These are phyloP conservation scores for Anabas testudineus DNA, from an alignment of 2,797 vertebrate genomes.

Conservation along the genomic window DNA sequence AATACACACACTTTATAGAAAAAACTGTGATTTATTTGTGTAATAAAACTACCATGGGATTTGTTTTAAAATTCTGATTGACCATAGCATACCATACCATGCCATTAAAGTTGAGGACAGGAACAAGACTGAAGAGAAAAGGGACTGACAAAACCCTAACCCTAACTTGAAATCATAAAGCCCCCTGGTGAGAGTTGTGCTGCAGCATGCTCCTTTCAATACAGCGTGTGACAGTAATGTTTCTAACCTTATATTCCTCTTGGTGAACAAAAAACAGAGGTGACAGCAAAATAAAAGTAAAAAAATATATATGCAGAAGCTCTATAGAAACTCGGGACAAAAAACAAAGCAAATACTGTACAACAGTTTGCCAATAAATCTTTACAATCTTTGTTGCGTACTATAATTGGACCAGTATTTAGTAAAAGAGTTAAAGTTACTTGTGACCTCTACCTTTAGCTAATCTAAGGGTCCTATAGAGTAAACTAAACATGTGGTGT, in stretches of 20 bases:
- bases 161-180: conserved; percentile 40
- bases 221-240: conserved; percentile 30
- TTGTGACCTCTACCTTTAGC: conserved; percentile 16
- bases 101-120: neutral
- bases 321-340: conserved; percentile 5
- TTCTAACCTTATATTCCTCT: conserved; percentile 29
- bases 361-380: neutral
- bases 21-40: neutral
- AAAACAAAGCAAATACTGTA: neutral
- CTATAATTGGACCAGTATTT: neutral
- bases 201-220: conserved; percentile 17
- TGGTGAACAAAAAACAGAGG: conserved; percentile 25
- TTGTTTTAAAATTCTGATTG: neutral
- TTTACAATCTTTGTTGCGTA: neutral
- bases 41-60: neutral
- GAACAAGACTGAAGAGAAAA: neutral
- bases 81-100: neutral
- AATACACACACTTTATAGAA: neutral
- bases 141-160: conserved; percentile 5
- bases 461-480: conserved; percentile 4
- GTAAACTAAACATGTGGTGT: conserved; percentile 23
- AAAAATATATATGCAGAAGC: neutral
- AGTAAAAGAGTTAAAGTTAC: neutral
- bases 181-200: conserved; percentile 10
- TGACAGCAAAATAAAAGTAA: conserved; percentile 24